Percentiles rank a stretch among this genome's conserved stretches.
phyloP scores from a whole-genome alignment of 2,113 vertebrate genomes.

The Callopanchax toddi region DNA sequence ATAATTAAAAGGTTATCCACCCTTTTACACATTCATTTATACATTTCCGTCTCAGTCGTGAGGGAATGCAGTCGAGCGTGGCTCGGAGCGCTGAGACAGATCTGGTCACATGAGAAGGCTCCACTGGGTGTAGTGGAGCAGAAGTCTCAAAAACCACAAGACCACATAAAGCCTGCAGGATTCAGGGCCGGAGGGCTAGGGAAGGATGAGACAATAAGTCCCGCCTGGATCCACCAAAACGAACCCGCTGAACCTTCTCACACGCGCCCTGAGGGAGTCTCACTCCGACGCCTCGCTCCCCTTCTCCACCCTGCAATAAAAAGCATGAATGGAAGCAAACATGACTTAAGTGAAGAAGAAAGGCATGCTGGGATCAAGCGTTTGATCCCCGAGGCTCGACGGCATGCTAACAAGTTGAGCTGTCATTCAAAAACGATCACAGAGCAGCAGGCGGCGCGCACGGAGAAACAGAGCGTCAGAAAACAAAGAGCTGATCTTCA shows the following conservation, averaged over 20 bases:
- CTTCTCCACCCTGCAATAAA: slow-evolving; percentile 16
- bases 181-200: slow-evolving; percentile 2
- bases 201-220: slow-evolving; percentile 9
- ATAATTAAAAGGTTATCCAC: no score
- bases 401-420: slow-evolving; percentile 22
- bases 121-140: slow-evolving; percentile 12
- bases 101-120: slow-evolving; percentile 37
- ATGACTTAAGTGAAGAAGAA: slow-evolving; percentile 30
- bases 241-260: slow-evolving; percentile 52
- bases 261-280: slow-evolving; percentile 21
- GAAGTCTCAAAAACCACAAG: slow-evolving; percentile 21
- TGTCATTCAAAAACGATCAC: slow-evolving; percentile 14
- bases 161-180: slow-evolving; percentile 4
- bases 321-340: slow-evolving; percentile 30
- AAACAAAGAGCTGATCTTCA: slow-evolving; percentile 8
- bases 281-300: slow-evolving; percentile 4
- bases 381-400: slow-evolving; percentile 29
- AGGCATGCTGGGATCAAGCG: slow-evolving; percentile 19
- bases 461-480: slow-evolving; percentile 14
- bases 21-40: slow-evolving; percentile 2
- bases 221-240: slow-evolving; percentile 39
- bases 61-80: slow-evolving; percentile 32
- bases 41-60: slow-evolving; percentile 16
- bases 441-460: not conserved
- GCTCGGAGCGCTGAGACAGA: slow-evolving; percentile 11